Conservation (phyloP, 2,888 invertebrate genomes). For the Elmis aenea region DNA sequence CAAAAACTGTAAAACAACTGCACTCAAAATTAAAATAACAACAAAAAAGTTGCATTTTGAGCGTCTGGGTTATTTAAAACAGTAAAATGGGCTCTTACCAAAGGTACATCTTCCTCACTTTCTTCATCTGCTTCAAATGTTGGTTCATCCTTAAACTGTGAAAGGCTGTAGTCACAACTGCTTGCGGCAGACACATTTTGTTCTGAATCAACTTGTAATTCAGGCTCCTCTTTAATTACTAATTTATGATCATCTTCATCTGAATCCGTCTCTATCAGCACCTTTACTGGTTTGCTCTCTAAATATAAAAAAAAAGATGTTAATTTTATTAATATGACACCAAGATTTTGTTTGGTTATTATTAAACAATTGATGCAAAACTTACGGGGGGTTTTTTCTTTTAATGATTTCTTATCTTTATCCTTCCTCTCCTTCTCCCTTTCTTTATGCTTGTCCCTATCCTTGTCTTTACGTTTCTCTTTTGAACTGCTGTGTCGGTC, state of each 20-base stretch:
- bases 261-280: too few relatives aligned
- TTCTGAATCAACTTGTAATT: slow-evolving; percentile 29
- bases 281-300: slow-evolving; percentile 27
- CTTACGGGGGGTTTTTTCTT: too few relatives aligned
- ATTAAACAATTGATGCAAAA: too few relatives aligned
- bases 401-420: too few relatives aligned
- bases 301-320: slow-evolving; percentile 7
- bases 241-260: slow-evolving; percentile 44
- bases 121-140: slow-evolving; percentile 39
- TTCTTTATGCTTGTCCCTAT: slow-evolving; percentile 35
- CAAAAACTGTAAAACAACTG: too few relatives aligned
- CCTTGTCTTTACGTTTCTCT: slow-evolving; percentile 44
- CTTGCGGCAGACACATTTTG: slow-evolving; percentile 55
- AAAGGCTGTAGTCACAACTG: slow-evolving; percentile 67
- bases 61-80: too few relatives aligned
- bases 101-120: slow-evolving; percentile 70
- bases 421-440: slow-evolving; percentile 32
- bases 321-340: slow-evolving; percentile 3
- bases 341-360: too few relatives aligned
- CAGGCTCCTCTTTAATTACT: slow-evolving; percentile 46
- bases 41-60: too few relatives aligned
- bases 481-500: slow-evolving; percentile 41
- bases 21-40: too few relatives aligned
- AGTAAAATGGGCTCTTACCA: too few relatives aligned
- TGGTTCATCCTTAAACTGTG: slow-evolving; percentile 57